These are phyloP conservation scores for Palloptera scutellata DNA, from an alignment of 2,888 invertebrate genomes.

Conservation along the genomic window DNA sequence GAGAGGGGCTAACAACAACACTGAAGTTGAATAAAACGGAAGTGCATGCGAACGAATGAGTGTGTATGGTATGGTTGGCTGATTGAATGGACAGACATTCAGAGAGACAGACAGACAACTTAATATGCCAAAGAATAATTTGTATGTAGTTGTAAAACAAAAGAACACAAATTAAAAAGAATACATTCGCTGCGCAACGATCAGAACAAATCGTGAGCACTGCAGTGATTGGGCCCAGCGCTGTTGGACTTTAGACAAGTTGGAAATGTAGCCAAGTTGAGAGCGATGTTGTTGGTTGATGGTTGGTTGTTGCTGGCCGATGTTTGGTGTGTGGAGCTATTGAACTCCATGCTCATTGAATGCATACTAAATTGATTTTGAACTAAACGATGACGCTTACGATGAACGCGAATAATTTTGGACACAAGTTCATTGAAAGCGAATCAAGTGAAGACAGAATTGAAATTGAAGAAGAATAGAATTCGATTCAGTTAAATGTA, in stretches of 20 bases:
- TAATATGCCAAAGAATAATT: neutral
- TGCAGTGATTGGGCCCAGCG: too few species aligned
- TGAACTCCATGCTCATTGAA: conserved; percentile 4
- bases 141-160: too few species aligned
- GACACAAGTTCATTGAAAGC: conserved; percentile 36
- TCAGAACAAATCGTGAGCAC: too few species aligned
- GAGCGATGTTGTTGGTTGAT: neutral
- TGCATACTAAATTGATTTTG: conserved; percentile 4
- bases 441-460: conserved; percentile 20
- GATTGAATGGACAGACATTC: conserved; percentile 40
- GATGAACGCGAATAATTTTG: conserved; percentile 11
- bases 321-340: neutral
- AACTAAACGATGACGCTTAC: neutral
- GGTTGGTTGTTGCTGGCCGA: neutral
- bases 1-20: neutral
- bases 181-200: too few species aligned
- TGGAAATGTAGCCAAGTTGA: too few species aligned
- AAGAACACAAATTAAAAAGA: too few species aligned
- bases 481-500: too few species aligned
- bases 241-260: too few species aligned
- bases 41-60: conserved; percentile 49
- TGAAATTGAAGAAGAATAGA: too few species aligned
- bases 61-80: neutral
- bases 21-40: conserved; percentile 41
- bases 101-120: neutral